These are phyloP conservation scores for Penaeus monodon DNA, from an alignment of 2,888 invertebrate genomes.

Conservation along the genomic window DNA sequence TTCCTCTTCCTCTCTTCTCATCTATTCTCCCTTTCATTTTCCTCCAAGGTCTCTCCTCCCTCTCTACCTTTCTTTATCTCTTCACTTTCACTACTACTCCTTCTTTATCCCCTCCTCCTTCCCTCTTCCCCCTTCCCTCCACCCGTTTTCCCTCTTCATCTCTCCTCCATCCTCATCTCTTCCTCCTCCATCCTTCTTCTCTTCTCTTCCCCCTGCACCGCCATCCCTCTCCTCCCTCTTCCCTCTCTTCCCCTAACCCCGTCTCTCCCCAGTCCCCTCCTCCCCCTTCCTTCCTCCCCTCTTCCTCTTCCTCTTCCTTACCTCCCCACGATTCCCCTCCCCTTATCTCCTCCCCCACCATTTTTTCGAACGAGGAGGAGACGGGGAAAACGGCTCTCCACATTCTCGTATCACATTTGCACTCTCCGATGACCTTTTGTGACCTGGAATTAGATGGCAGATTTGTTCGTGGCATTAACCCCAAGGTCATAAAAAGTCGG, in stretches of 20 bases:
- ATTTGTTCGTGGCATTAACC: no score
- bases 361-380: no score
- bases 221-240: not conserved
- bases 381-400: no score
- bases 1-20: not conserved
- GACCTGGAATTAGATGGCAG: no score
- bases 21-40: not conserved
- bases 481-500: no score
- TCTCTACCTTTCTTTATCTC: not conserved
- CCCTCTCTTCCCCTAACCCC: not conserved
- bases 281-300: not conserved
- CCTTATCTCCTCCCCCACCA: no score
- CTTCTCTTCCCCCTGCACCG: not conserved
- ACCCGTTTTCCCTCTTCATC: fast-evolving
- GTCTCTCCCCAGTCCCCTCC: no score
- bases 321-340: not conserved
- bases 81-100: not conserved
- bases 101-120: not conserved
- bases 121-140: not conserved
- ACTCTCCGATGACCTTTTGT: no score
- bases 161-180: not conserved
- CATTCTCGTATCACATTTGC: no score
- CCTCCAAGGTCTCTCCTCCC: not conserved
- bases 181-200: not conserved
- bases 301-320: not conserved